Evolutionary conservation across 2,797 vertebrate genomes (phyloP).

Genomic region (Acanthornis magna): DNA sequence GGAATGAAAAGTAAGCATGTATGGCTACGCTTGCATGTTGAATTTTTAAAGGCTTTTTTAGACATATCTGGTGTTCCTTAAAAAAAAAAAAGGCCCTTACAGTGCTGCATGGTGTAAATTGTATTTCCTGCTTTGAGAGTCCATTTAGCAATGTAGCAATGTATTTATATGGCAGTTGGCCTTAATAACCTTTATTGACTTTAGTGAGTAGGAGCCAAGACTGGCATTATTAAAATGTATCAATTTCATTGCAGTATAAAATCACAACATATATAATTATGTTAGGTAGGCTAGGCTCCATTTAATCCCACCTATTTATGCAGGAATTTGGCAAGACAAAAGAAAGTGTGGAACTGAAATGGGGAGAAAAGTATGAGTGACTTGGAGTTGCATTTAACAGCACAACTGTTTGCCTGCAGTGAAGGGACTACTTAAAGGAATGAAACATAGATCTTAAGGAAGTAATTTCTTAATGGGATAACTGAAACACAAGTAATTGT

Average conservation of each 20-base stretch:
- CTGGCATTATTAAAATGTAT: constrained; percentile 95
- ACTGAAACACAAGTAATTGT: not conserved
- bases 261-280: constrained; percentile 87
- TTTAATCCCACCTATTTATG: constrained; percentile 88
- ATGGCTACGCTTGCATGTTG: not conserved
- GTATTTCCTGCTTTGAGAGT: constrained; percentile 81
- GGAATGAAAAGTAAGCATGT: not conserved
- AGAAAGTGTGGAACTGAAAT: not conserved
- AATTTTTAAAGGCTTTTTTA: not conserved
- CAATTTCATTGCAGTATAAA: constrained; percentile 88
- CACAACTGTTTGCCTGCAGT: not conserved
- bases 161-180: constrained; percentile 89
- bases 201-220: constrained; percentile 86
- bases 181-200: constrained; percentile 94
- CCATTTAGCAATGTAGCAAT: constrained; percentile 80
- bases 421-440: constrained; percentile 32
- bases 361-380: not conserved
- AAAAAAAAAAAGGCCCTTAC: not conserved
- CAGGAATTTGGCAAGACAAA: constrained; percentile 68
- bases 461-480: not conserved
- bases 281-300: constrained; percentile 82
- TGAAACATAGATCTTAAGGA: constrained; percentile 1
- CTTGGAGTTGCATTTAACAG: constrained; percentile 16
- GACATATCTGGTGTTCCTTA: not conserved
- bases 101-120: constrained; percentile 8